A percentile compares a stretch with the other conserved stretches of the same genome.
phyloP scores from a whole-genome alignment of 2,113 vertebrate genomes.

The Callorhinus ursinus region DNA sequence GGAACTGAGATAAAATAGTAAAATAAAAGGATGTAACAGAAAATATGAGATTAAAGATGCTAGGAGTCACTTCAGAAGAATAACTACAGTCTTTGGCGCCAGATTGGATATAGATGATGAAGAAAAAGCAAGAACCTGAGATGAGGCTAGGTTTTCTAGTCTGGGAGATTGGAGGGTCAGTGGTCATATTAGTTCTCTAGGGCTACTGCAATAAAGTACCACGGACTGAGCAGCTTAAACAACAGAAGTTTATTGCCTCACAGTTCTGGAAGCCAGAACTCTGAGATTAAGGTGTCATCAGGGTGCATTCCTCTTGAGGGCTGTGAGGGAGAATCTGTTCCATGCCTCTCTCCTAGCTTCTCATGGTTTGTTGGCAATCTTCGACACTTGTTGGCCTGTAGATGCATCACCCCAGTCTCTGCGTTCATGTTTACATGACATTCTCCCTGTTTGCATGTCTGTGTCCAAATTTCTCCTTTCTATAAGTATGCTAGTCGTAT shows the following conservation, averaged over 20 bases:
- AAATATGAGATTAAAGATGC: slow-evolving; percentile 13
- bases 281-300: neutral
- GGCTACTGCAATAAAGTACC: neutral
- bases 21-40: slow-evolving; percentile 2
- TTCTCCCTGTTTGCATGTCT: neutral
- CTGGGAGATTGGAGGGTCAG: neutral
- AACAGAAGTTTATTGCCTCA: neutral
- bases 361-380: neutral
- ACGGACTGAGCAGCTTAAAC: neutral
- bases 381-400: neutral
- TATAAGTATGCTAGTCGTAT: neutral
- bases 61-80: neutral
- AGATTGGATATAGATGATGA: slow-evolving; percentile 18
- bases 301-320: neutral
- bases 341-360: neutral
- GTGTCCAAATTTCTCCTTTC: slow-evolving; percentile 21
- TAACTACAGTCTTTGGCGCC: neutral
- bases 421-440: neutral
- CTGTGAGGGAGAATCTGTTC: neutral
- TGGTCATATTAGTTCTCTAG: slow-evolving; percentile 4
- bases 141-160: slow-evolving; percentile 29
- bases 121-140: neutral
- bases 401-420: neutral
- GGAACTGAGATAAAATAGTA: slow-evolving; percentile 19
- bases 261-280: neutral